Conservation (phyloP, 2,113 vertebrate species). For the Rostratula benghalensis region DNA sequence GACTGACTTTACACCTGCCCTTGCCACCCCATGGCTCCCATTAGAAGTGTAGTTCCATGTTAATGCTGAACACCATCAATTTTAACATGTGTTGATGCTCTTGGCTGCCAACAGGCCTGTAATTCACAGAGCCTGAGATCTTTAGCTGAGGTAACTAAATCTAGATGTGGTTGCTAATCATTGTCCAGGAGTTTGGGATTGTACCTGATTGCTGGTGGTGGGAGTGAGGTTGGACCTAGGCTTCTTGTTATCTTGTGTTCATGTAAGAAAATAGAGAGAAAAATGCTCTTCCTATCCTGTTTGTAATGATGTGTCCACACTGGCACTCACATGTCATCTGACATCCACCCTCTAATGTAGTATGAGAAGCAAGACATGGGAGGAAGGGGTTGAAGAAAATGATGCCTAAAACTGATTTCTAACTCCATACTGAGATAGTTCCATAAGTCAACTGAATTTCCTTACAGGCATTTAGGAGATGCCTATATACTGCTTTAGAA, state of each 20-base stretch:
- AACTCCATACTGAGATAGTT: neutral
- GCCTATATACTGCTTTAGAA: neutral
- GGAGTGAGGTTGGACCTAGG: neutral
- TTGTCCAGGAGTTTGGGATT: neutral
- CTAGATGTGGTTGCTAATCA: neutral
- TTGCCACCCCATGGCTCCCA: neutral
- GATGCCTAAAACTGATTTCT: neutral
- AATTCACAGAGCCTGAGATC: neutral
- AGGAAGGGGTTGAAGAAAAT: neutral
- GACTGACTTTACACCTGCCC: neutral
- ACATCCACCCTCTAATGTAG: fast-evolving
- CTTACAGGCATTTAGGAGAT: neutral
- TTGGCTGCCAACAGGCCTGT: neutral
- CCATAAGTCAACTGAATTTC: neutral
- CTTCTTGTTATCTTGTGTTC: neutral
- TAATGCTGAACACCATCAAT: neutral
- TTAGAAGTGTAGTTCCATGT: fast-evolving
- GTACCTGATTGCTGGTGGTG: neutral
- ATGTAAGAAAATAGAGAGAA: neutral
- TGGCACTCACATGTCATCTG: neutral
- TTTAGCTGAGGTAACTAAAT: neutral
- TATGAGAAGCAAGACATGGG: neutral
- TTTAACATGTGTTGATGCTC: neutral
- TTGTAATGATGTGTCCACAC: neutral
- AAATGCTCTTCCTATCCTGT: neutral